A percentile compares a stretch with the other conserved stretches of the same genome.
phyloP scores from a whole-genome alignment of 2,888 invertebrate genomes.

The Lasiommata megera region DNA sequence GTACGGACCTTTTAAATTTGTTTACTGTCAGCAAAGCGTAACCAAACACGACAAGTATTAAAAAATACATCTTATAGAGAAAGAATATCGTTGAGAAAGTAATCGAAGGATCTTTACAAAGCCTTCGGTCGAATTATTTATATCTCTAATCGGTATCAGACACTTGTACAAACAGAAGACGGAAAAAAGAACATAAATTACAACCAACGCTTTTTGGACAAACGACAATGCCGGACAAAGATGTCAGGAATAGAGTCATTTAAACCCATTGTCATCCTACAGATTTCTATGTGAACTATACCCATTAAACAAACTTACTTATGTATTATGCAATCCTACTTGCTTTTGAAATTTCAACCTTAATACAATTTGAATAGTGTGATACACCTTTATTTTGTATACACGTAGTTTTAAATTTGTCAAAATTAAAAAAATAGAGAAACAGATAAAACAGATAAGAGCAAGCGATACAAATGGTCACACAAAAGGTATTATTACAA shows the following conservation, averaged over 20 bases:
- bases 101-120: no score
- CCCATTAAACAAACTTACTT: conserved; percentile 42
- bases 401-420: conserved; percentile 34
- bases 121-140: not conserved
- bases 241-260: conserved; percentile 72
- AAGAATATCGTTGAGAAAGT: no score
- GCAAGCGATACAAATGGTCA: conserved; percentile 60
- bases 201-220: conserved; percentile 49
- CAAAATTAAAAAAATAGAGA: conserved; percentile 54
- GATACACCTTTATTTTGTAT: conserved; percentile 34
- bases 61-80: no score
- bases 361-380: conserved; percentile 31
- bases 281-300: conserved; percentile 49
- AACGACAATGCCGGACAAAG: conserved; percentile 58
- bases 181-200: conserved; percentile 64
- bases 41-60: no score
- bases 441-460: conserved; percentile 71
- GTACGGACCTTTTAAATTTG: no score
- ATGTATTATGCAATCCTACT: conserved; percentile 22
- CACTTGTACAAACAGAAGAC: conserved; percentile 68
- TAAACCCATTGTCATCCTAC: conserved; percentile 72
- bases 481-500: conserved; percentile 68
- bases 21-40: no score
- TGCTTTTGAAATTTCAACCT: conserved; percentile 14
- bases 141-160: conserved; percentile 31